Evolutionary conservation across 2,113 vertebrate species (phyloP), one percentile per base, ranked within the genome.

Genomic region (Cavia porcellus): DNA sequence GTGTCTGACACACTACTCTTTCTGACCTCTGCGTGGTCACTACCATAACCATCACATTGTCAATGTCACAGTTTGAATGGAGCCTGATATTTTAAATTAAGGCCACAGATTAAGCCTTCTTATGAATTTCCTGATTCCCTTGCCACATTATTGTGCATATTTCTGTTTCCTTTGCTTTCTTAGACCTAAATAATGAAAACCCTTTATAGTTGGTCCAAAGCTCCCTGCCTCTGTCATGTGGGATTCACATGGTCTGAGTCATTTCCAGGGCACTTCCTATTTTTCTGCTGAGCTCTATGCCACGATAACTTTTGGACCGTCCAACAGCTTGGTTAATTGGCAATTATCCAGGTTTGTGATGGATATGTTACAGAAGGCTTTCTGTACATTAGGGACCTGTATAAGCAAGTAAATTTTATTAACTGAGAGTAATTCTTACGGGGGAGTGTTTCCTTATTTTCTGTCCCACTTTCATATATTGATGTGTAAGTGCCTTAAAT

Each of bases 151-250:
- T 77, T 70, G 66, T 88, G 96, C 95, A 96, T 62, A 32, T 97
- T 89, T 98, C 90, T 96, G 61, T 97, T 98, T 98, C 89, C 94
- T 97, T 95, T 95, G 97, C 35, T 92, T 98, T 98, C 97, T 98
- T 91, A 97, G 66, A 94, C 68, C 93, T 97, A 97, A 97, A 92
- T 98, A 97, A 97, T 96, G 95, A 89, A 98, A 98, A 30, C 0
- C 24, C 80, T 98, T 98, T 98, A 98, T 98, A 98, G 92, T 97
- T n/a, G 62, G 96, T 98, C 95, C 98, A 97, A 98, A 97, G 70
- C 92, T 87, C 96, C 90, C 88, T 96, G 86, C 97, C n/a, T 96
- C 66, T 90, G 96, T 96, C 96, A 98, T 98, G 96, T 75, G 97
- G 80, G 96, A 97, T 97, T 98, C 91, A 95, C 97, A 88, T 96